Percentiles rank a stretch among this genome's conserved stretches.
These are phyloP conservation scores for Bruchidius siliquastri DNA, from an alignment of 2,888 invertebrate genomes.

Conservation along the genomic window DNA sequence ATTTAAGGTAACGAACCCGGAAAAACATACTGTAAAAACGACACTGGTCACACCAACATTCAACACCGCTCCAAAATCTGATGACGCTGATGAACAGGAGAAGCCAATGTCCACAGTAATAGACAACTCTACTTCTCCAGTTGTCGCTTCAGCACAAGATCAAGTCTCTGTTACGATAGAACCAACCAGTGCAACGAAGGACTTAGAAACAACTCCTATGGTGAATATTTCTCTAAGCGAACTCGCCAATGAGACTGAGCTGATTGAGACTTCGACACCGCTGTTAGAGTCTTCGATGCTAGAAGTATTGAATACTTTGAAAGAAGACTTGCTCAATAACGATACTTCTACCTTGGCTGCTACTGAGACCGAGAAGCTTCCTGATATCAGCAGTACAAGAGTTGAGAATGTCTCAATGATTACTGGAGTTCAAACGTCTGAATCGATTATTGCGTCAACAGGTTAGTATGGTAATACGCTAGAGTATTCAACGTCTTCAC, in stretches of 20 bases:
- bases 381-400: conserved; percentile 23
- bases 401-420: not conserved
- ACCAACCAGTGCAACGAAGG: conserved; percentile 9
- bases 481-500: too few relatives aligned
- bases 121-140: conserved; percentile 2
- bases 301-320: conserved; percentile 38
- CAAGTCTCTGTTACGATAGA: not conserved
- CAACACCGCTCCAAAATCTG: conserved; percentile 15
- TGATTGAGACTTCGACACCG: not conserved
- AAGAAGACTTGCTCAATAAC: conserved; percentile 25
- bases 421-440: not conserved
- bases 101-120: conserved; percentile 6
- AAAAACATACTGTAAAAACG: conserved; percentile 32
- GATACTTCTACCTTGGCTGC: conserved; percentile 27
- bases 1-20: conserved; percentile 31
- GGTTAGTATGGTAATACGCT: not conserved
- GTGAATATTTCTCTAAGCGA: not conserved
- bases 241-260: not conserved
- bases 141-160: not conserved
- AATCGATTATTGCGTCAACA: not conserved
- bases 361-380: conserved; percentile 47
- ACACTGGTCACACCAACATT: conserved; percentile 30
- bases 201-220: conserved; percentile 4
- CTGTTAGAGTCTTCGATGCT: conserved; percentile 47
- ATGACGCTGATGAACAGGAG: conserved; percentile 6